Evolutionary conservation across 1,140 invertebrate genomes (phyloP).

Genomic region (Liolophura sinensis): DNA sequence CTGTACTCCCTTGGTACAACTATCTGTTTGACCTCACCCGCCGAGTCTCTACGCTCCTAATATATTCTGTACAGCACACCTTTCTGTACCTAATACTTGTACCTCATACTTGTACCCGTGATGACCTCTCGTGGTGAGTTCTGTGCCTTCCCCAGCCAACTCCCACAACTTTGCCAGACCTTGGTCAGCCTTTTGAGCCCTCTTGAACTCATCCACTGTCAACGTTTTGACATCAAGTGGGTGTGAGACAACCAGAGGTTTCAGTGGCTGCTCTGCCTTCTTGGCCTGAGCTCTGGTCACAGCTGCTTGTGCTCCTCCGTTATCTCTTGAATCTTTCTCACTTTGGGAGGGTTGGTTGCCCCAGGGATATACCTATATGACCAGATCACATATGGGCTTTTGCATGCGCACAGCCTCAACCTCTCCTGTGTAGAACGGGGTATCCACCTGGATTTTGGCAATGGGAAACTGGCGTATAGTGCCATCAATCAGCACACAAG

Average conservation of each 20-base stretch:
- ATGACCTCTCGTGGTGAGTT: too few species aligned
- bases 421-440: slow-evolving; percentile 3
- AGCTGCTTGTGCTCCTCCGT: not conserved
- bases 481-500: slow-evolving; percentile 8
- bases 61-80: too few species aligned
- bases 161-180: not conserved
- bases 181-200: not conserved
- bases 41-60: too few species aligned
- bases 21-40: too few species aligned
- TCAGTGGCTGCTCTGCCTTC: not conserved
- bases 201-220: not conserved
- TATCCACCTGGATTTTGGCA: slow-evolving; percentile 9
- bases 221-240: not conserved
- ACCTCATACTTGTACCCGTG: too few species aligned
- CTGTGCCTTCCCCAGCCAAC: not conserved
- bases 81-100: too few species aligned
- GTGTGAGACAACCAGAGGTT: not conserved
- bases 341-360: not conserved
- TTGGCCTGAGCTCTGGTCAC: slow-evolving; percentile 5
- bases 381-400: slow-evolving; percentile 9
- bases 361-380: slow-evolving; percentile 2
- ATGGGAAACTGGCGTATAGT: slow-evolving; percentile 2
- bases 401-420: slow-evolving; percentile 8
- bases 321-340: not conserved
- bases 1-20: too few species aligned